A percentile compares a stretch with the other conserved stretches of the same genome.
Conservation (phyloP, 1,140 invertebrate genomes). For the Holcopasites calliopsidis region DNA sequence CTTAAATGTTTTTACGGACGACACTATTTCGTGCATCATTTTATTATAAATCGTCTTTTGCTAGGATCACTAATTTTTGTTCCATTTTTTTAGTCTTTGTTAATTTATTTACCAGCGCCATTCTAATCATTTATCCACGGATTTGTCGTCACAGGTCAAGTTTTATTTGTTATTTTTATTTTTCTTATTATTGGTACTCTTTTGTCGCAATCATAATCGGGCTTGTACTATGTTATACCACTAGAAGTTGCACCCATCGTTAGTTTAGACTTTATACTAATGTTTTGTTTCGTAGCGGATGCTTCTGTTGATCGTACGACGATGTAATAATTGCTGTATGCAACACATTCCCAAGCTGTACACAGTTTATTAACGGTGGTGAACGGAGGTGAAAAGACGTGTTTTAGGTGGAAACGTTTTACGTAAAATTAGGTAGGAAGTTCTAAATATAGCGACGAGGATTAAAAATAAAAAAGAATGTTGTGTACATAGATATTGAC, state of each 20-base stretch:
- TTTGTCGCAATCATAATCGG: not conserved
- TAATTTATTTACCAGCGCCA: not conserved
- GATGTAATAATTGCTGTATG: conserved; percentile 14
- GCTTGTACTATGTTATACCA: conserved; percentile 24
- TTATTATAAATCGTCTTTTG: not conserved
- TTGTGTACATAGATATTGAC: conserved; percentile 68
- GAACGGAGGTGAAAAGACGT: not conserved
- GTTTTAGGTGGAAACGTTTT: conserved; percentile 6
- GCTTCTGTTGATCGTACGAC: conserved; percentile 18
- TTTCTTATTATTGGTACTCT: not conserved
- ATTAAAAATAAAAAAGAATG: conserved; percentile 58
- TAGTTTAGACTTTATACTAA: conserved; percentile 16
- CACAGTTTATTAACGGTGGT: not conserved
- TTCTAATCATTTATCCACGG: not conserved
- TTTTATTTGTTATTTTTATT: conserved; percentile 24
- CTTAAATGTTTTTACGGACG: conserved; percentile 59
- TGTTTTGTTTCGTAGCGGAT: conserved; percentile 28
- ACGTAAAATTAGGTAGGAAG: conserved; percentile 55
- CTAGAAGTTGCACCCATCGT: conserved; percentile 22
- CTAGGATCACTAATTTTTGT: no score
- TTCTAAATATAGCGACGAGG: conserved; percentile 34
- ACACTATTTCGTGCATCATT: conserved; percentile 1
- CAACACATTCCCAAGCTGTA: conserved; percentile 58
- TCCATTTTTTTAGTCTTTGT: no score
- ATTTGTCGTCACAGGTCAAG: not conserved